Percentiles rank a stretch among this genome's conserved stretches.
Conservation (phyloP, 2,797 vertebrate genomes). For the Melanotaenia boesemani region DNA sequence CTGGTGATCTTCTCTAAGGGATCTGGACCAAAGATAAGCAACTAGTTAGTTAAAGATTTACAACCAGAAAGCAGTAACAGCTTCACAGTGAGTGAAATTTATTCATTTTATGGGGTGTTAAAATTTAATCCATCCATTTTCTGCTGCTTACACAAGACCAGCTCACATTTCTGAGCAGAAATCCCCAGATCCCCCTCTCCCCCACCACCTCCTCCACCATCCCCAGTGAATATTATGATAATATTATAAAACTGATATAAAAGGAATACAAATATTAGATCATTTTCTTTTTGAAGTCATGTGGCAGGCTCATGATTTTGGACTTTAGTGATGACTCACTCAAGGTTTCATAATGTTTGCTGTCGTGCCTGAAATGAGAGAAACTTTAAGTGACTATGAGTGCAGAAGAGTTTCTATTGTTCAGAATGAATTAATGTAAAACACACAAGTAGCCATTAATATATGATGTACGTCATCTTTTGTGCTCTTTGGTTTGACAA, state of each 20-base stretch:
- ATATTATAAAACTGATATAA: background rate
- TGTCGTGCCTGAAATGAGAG: constrained; percentile 2
- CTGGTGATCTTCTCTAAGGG: background rate
- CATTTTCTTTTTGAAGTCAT: background rate
- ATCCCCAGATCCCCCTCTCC: no score
- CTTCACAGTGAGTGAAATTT: background rate
- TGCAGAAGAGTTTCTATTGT: constrained; percentile 24
- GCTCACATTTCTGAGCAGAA: no score
- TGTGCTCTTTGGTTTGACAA: background rate
- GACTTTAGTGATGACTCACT: constrained; percentile 27
- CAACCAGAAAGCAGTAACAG: background rate
- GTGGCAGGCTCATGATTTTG: background rate
- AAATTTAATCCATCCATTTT: background rate
- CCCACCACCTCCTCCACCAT: background rate
- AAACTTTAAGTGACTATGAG: background rate
- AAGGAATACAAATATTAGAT: background rate
- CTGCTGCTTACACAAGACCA: background rate
- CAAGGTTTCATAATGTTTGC: constrained; percentile 15
- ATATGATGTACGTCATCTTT: background rate
- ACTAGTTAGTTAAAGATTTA: background rate
- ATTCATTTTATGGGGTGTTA: background rate
- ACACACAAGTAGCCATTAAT: background rate
- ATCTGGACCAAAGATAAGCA: background rate
- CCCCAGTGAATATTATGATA: background rate
- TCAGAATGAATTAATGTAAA: constrained; percentile 12